Evolutionary conservation across 2,797 vertebrate species (phyloP).

Genomic region (Pampus argenteus): DNA sequence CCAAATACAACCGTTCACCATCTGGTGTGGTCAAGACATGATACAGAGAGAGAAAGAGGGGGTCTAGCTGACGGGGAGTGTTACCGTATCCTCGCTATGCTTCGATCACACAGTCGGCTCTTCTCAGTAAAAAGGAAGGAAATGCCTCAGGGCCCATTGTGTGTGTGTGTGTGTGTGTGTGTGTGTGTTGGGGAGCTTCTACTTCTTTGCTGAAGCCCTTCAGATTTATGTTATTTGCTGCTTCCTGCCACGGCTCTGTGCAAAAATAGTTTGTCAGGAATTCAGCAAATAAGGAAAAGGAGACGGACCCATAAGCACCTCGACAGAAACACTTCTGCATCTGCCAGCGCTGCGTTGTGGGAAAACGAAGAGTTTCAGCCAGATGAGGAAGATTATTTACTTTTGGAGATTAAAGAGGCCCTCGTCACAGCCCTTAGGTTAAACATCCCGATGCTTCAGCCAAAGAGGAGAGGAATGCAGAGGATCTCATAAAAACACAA

Average conservation of each 20-base stretch:
- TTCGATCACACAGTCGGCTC: constrained; percentile 60
- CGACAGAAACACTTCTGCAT: background rate
- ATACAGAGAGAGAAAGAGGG: constrained; percentile 27
- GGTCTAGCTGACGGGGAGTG: constrained; percentile 21
- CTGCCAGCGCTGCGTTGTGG: constrained; percentile 19
- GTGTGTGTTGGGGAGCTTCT: constrained; percentile 24
- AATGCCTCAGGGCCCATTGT: constrained; percentile 70
- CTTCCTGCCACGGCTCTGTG: constrained; percentile 64
- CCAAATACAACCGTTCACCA: constrained; percentile 55
- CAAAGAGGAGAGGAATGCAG: constrained; percentile 68
- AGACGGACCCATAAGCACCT: background rate
- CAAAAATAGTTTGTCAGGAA: constrained; percentile 60
- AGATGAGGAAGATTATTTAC: constrained; percentile 73
- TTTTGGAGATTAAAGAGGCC: constrained; percentile 77
- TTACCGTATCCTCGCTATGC: constrained; percentile 29
- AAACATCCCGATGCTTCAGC: constrained; percentile 63
- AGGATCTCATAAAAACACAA: constrained; percentile 77
- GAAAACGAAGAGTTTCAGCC: constrained; percentile 36
- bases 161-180: constrained; percentile 24
- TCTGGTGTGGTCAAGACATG: constrained; percentile 56
- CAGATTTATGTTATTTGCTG: constrained; percentile 41
- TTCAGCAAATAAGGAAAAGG: constrained; percentile 43
- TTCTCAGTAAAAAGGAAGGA: constrained; percentile 77
- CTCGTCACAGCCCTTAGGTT: constrained; percentile 51
- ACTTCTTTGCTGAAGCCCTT: constrained; percentile 34